phyloP scores from a whole-genome alignment of 2,888 invertebrate species.

The Endotricha flammealis region DNA sequence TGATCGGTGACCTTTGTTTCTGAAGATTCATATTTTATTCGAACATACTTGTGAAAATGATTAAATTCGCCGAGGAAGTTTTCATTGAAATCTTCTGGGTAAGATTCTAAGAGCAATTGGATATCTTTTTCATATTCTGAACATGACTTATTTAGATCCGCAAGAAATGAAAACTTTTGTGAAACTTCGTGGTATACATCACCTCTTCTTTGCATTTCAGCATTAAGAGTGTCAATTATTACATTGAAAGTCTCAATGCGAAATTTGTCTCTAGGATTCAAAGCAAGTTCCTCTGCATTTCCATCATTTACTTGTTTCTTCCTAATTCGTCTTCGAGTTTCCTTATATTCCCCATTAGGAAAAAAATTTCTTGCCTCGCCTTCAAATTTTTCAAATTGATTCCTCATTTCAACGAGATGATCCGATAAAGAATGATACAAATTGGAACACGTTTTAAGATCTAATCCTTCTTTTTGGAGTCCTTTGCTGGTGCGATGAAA shows the following conservation, averaged over 20 bases:
- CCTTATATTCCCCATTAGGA: constrained; percentile 9
- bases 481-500: constrained; percentile 10
- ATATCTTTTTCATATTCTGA: constrained; percentile 7
- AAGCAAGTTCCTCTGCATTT: constrained; percentile 5
- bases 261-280: constrained; percentile 11
- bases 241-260: constrained; percentile 11
- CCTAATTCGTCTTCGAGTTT: constrained; percentile 9
- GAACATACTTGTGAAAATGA: constrained; percentile 7
- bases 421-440: constrained; percentile 4
- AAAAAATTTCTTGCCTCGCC: constrained; percentile 5
- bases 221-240: constrained; percentile 12
- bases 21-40: constrained; percentile 8
- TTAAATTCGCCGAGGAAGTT: constrained; percentile 7
- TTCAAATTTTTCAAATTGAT: constrained; percentile 11
- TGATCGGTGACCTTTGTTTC: constrained; percentile 6
- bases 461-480: constrained; percentile 8
- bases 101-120: neutral
- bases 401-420: constrained; percentile 7
- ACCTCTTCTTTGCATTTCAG: constrained; percentile 12
- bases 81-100: constrained; percentile 4
- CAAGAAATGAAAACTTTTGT: constrained; percentile 9
- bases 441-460: constrained; percentile 10
- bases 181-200: constrained; percentile 14
- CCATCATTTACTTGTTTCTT: constrained; percentile 10
- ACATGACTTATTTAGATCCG: constrained; percentile 5